Base-by-base conservation (phyloP, 1,140 invertebrate genomes). In the Pachypeltis micranthus region DNA sequence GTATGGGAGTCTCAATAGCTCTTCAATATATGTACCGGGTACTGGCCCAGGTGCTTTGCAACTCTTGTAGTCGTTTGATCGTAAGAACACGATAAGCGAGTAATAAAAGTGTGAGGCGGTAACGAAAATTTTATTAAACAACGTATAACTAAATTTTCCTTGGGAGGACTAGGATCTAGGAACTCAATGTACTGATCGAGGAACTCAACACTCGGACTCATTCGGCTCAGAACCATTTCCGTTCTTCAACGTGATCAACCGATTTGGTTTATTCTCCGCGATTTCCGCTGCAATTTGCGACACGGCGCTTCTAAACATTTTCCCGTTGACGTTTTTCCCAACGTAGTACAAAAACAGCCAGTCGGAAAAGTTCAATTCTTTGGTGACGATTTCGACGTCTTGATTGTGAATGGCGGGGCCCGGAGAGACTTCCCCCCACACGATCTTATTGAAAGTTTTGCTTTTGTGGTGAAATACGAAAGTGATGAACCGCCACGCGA, bases 281-380 rank as follows among this genome's bases (percentile, higher is more conserved):
- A 16, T 25, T 19, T 24, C 16, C 25, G 4, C 19, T 1, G 59
- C 24, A 1, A 44, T 7, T 28, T 12, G 1, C 2, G 39, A 24
- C 19, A 51, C 34, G 29, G 34, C 29, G 2, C 23, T 61, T 47
- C 39, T 24, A 25, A 51, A 51, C 39, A 44, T 51, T 7, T 47
- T 25, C 1, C 23, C 29, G 72, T 94, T 90, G 73, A 94, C 91
- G 74, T 94, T 94, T 78, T 93, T 92, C 44, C 89, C 88, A 28
- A 95, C 78, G 72, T 93, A 88, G 74, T 94, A 92, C 1, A 95
- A 80, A 60, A 95, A 81, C 72, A 94, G 93, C 92, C 92, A 95
- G 73, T 95, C 92, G 1, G 91, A 91, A 67, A 94, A 90, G 71
- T 90, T 85, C 72, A 88, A 88, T 68, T 86, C 85, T 61, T 84